Conservation (phyloP, 2,888 invertebrate genomes). For the Sialis fuliginosa region DNA sequence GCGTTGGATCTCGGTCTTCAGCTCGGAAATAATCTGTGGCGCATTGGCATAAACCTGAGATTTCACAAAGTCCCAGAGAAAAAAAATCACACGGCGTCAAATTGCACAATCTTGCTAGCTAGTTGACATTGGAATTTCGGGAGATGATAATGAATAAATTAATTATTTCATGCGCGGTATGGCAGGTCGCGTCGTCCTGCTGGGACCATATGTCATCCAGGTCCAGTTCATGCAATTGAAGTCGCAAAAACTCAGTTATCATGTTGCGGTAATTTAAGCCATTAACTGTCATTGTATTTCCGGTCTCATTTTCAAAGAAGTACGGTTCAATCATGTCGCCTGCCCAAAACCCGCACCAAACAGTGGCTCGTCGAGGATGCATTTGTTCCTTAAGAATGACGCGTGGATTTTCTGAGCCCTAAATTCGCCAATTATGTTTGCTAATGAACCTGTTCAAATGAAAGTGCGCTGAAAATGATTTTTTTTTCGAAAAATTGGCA, state of each 20-base stretch:
- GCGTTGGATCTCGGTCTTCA: neutral
- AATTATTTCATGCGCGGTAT: neutral
- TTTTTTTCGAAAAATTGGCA: no score
- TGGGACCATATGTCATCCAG: neutral
- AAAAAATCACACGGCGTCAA: neutral
- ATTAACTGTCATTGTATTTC: no score
- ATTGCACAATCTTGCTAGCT: neutral
- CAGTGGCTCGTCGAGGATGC: neutral
- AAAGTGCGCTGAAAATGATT: neutral
- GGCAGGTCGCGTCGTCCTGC: neutral
- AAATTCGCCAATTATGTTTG: constrained; percentile 1
- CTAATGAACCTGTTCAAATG: neutral
- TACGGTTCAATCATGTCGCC: no score
- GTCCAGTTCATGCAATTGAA: neutral
- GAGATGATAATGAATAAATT: neutral
- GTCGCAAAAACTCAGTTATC: neutral
- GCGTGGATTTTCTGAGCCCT: neutral
- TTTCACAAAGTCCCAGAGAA: neutral
- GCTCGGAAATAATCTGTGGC: neutral
- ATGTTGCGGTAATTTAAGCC: neutral
- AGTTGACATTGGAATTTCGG: neutral
- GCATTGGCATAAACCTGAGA: neutral
- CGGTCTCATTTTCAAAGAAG: no score
- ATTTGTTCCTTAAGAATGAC: neutral
- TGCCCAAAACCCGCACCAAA: neutral